A percentile compares a stretch with the other conserved stretches of the same genome.
phyloP scores from a whole-genome alignment of 2,113 vertebrate genomes.

The Pterophyllum scalare region DNA sequence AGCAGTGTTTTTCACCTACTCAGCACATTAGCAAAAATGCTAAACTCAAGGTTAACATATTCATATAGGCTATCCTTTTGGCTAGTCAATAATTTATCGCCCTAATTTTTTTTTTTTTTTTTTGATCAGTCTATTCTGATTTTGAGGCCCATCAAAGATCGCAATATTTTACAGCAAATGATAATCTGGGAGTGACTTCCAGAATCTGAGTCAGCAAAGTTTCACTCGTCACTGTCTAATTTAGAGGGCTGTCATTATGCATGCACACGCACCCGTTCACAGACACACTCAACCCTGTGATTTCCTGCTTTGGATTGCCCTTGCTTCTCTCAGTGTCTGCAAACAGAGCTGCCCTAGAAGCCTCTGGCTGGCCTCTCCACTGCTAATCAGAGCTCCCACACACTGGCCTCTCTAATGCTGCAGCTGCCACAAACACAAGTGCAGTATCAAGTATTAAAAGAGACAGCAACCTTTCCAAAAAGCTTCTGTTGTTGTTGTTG shows the following conservation, averaged over 20 bases:
- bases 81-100: slow-evolving; percentile 54
- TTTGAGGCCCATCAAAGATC: slow-evolving; percentile 47
- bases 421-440: slow-evolving; percentile 41
- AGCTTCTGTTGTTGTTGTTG: not conserved
- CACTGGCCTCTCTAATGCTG: slow-evolving; percentile 45
- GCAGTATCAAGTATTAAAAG: slow-evolving; percentile 37
- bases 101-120: slow-evolving; percentile 20
- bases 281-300: slow-evolving; percentile 53
- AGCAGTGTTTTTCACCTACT: slow-evolving; percentile 63
- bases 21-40: slow-evolving; percentile 68
- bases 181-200: slow-evolving; percentile 40
- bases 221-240: slow-evolving; percentile 54
- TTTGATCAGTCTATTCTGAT: slow-evolving; percentile 50
- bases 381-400: slow-evolving; percentile 73
- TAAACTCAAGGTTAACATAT: slow-evolving; percentile 71
- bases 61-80: slow-evolving; percentile 46
- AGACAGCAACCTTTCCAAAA: slow-evolving; percentile 32
- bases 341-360: slow-evolving; percentile 68
- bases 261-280: slow-evolving; percentile 25
- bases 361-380: slow-evolving; percentile 66
- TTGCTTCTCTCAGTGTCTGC: slow-evolving; percentile 65
- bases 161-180: slow-evolving; percentile 47
- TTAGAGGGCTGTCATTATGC: slow-evolving; percentile 53
- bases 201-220: slow-evolving; percentile 51
- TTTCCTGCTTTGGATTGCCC: slow-evolving; percentile 58